phyloP scores from a whole-genome alignment of 2,888 invertebrate species.

The Dryococelus australis region DNA sequence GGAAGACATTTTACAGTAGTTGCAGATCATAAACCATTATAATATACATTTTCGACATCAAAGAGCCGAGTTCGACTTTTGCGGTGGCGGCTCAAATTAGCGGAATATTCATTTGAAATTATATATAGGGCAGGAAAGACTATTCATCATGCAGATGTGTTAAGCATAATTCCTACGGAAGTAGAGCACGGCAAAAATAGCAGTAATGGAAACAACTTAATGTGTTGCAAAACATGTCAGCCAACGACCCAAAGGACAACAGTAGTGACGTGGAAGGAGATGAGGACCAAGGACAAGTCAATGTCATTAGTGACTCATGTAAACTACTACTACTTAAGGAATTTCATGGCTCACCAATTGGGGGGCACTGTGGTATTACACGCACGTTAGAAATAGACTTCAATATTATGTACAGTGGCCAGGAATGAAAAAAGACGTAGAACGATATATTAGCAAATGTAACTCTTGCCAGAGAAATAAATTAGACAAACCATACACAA shows the following conservation, averaged over 20 bases:
- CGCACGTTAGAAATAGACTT: neutral
- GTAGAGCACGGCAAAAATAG: too few relatives aligned
- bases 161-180: neutral
- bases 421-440: neutral
- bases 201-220: too few relatives aligned
- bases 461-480: neutral
- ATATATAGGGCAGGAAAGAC: slow-evolving; percentile 42
- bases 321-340: neutral
- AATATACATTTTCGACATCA: slow-evolving; percentile 32
- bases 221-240: too few relatives aligned
- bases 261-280: too few relatives aligned
- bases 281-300: too few relatives aligned
- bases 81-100: slow-evolving; percentile 44
- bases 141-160: slow-evolving; percentile 34
- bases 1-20: slow-evolving; percentile 40
- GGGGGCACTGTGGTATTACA: neutral
- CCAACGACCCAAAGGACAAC: too few relatives aligned
- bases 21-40: slow-evolving; percentile 36
- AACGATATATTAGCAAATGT: neutral
- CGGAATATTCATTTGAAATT: slow-evolving; percentile 42
- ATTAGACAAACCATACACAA: neutral
- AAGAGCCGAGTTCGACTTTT: slow-evolving; percentile 32
- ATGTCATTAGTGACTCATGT: neutral
- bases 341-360: neutral
- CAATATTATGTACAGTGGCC: neutral